phyloP scores from a whole-genome alignment of 1,140 invertebrate species.

The Drosophila pseudoananassae region DNA sequence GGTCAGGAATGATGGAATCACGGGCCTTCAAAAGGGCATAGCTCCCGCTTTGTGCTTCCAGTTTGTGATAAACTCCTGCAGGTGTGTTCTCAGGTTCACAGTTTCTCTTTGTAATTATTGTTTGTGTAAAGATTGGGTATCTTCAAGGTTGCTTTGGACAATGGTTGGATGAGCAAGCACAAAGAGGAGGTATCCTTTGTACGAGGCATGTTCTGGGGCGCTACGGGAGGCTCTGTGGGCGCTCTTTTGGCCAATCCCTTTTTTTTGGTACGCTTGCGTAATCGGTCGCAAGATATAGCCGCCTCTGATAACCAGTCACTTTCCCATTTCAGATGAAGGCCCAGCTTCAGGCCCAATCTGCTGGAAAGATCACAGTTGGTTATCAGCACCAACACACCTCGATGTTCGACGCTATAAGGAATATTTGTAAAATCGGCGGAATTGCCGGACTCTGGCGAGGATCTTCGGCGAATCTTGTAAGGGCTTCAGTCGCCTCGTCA shows the following conservation, averaged over 20 bases:
- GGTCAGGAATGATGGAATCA: slow-evolving; percentile 86
- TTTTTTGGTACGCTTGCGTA: neutral
- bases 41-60: slow-evolving; percentile 90
- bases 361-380: slow-evolving; percentile 92
- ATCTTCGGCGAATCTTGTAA: slow-evolving; percentile 88
- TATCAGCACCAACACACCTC: slow-evolving; percentile 92
- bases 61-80: slow-evolving; percentile 86
- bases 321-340: slow-evolving; percentile 89
- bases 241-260: neutral
- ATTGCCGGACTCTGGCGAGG: slow-evolving; percentile 91
- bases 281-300: neutral
- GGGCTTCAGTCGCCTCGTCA: slow-evolving; percentile 92
- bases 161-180: slow-evolving; percentile 9
- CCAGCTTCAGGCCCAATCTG: slow-evolving; percentile 92
- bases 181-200: slow-evolving; percentile 4
- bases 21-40: slow-evolving; percentile 95
- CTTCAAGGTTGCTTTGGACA: slow-evolving; percentile 17
- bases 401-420: slow-evolving; percentile 87
- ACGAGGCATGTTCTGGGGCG: slow-evolving; percentile 18
- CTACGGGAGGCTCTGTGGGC: slow-evolving; percentile 6
- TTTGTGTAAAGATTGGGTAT: slow-evolving; percentile 3
- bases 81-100: slow-evolving; percentile 71
- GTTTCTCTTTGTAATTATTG: neutral
- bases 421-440: slow-evolving; percentile 90
- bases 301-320: neutral